Percentiles rank a stretch among this genome's conserved stretches.
phyloP scores from a whole-genome alignment of 1,140 invertebrate species.

The Acromyrmex charruanus region DNA sequence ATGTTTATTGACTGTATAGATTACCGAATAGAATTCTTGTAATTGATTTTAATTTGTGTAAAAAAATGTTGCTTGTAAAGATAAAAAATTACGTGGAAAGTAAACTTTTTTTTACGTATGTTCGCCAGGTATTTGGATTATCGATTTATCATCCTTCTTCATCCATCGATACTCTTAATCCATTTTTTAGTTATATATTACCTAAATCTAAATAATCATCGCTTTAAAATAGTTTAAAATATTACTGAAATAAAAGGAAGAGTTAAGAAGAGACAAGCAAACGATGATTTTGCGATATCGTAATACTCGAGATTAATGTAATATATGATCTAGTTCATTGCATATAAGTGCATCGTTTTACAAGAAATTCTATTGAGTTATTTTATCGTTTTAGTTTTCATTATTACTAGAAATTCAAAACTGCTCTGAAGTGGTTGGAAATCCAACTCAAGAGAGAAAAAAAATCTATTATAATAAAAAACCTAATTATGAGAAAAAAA shows the following conservation, averaged over 20 bases:
- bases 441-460: neutral
- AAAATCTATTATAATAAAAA: neutral
- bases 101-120: constrained; percentile 48
- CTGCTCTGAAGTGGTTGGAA: neutral
- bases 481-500: neutral
- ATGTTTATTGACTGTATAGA: neutral
- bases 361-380: neutral
- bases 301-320: neutral
- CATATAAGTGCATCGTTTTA: neutral
- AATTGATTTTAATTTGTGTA: constrained; percentile 26
- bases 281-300: neutral
- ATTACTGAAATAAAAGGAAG: neutral
- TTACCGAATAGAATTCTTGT: constrained; percentile 7
- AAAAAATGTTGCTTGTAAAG: constrained; percentile 5
- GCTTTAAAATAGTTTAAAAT: constrained; percentile 20
- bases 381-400: neutral
- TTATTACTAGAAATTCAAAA: constrained; percentile 3
- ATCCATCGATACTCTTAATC: constrained; percentile 16
- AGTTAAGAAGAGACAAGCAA: neutral
- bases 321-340: neutral
- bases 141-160: constrained; percentile 54
- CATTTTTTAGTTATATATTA: constrained; percentile 43
- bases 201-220: constrained; percentile 46
- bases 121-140: constrained; percentile 16
- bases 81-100: constrained; percentile 39